Conservation (phyloP, 2,888 invertebrate genomes). For the Lithodes maja region DNA sequence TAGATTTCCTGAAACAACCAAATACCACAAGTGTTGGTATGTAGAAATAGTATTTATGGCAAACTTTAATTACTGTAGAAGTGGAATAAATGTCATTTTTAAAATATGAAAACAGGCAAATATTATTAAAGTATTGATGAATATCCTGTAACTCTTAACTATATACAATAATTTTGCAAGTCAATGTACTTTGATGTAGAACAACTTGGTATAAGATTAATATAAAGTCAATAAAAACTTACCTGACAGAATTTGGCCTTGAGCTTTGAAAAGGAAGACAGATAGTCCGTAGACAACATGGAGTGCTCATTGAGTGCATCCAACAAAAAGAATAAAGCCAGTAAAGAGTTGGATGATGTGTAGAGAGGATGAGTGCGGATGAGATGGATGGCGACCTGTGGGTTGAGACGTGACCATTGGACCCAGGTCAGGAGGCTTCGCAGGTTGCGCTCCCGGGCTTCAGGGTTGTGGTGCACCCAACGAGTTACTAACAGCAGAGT, state of each 20-base stretch:
- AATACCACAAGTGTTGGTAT: too few relatives aligned
- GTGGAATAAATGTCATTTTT: too few relatives aligned
- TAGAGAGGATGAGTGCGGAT: constrained; percentile 58
- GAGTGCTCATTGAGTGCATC: constrained; percentile 61
- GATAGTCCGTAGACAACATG: constrained; percentile 38
- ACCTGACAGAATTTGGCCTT: constrained; percentile 62
- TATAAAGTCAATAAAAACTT: neutral
- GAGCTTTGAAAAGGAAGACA: constrained; percentile 37
- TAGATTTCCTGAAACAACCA: too few relatives aligned
- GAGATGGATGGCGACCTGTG: constrained; percentile 69
- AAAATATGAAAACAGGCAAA: too few relatives aligned
- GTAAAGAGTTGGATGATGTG: constrained; percentile 38
- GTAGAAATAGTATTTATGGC: too few relatives aligned
- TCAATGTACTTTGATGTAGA: neutral
- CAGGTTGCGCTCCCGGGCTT: constrained; percentile 78
- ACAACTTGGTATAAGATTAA: too few relatives aligned
- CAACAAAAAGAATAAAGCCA: constrained; percentile 57
- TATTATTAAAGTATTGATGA: too few relatives aligned
- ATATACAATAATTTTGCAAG: neutral
- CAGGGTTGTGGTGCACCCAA: constrained; percentile 78
- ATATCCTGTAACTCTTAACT: too few relatives aligned
- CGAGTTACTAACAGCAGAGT: constrained; percentile 77
- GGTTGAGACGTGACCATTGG: constrained; percentile 76
- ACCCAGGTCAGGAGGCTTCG: constrained; percentile 77
- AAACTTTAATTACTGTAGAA: too few relatives aligned